These are phyloP conservation scores for Galerucella pusilla DNA, from an alignment of 2,888 invertebrate species.

Conservation along the genomic window DNA sequence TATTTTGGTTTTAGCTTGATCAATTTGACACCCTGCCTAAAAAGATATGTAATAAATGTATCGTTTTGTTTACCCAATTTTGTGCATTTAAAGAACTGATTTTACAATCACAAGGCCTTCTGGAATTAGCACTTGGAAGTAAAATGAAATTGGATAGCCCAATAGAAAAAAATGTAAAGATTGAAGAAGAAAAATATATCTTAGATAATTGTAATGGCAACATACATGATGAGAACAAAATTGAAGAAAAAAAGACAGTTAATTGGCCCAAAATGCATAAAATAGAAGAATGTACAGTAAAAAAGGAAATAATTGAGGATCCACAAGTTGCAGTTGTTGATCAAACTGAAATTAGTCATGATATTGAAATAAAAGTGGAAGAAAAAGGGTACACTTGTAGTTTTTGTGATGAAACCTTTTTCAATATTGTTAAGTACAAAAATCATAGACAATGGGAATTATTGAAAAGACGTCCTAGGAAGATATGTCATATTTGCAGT, in stretches of 20 bases:
- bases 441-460: slow-evolving; percentile 4
- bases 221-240: not conserved
- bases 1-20: slow-evolving; percentile 3
- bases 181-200: not conserved
- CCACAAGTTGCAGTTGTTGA: not conserved
- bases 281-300: not conserved
- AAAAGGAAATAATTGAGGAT: not conserved
- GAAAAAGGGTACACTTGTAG: not conserved
- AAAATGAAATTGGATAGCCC: not conserved
- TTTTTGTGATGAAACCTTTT: not conserved
- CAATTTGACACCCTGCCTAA: slow-evolving; percentile 6
- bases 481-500: not conserved
- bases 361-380: not conserved
- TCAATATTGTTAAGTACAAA: not conserved
- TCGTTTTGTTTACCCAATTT: not conserved
- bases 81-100: slow-evolving; percentile 9
- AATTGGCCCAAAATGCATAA: too few species aligned
- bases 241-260: not conserved
- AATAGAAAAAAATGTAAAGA: not conserved
- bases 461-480: not conserved
- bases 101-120: not conserved
- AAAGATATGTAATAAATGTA: slow-evolving; percentile 11
- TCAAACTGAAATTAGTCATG: not conserved
- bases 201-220: not conserved
- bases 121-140: slow-evolving; percentile 3